These are phyloP conservation scores for Ceryle rudis DNA, from an alignment of 2,797 vertebrate species.

Conservation along the genomic window DNA sequence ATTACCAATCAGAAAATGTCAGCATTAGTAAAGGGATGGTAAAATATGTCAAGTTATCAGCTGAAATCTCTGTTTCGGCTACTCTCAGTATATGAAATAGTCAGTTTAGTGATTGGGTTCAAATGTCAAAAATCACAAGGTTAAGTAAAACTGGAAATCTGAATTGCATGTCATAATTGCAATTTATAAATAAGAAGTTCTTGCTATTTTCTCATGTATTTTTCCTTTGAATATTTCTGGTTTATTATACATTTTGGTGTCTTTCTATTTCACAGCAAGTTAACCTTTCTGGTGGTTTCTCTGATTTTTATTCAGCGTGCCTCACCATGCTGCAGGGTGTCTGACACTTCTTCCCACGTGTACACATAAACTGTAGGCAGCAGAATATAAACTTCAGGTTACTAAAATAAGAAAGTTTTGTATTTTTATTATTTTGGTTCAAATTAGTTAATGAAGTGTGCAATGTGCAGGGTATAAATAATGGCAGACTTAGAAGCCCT, in stretches of 20 bases:
- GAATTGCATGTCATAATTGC: not conserved
- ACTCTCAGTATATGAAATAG: not conserved
- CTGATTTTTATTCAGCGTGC: slow-evolving; percentile 3
- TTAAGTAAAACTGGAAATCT: not conserved
- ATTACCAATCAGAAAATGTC: not conserved
- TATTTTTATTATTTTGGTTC: slow-evolving; percentile 21
- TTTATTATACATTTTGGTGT: not conserved
- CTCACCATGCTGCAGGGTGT: not conserved
- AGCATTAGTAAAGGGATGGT: not conserved
- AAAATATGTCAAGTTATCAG: not conserved
- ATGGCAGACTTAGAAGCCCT: slow-evolving; percentile 31
- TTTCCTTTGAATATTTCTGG: not conserved
- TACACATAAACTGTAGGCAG: not conserved
- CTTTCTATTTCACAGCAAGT: not conserved
- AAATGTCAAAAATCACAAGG: not conserved
- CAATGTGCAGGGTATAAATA: slow-evolving; percentile 44
- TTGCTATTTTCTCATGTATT: not conserved
- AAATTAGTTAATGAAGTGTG: slow-evolving; percentile 42
- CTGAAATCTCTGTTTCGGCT: not conserved
- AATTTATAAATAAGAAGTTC: not conserved
- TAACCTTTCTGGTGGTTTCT: slow-evolving; percentile 7
- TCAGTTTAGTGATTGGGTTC: not conserved
- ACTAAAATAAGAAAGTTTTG: slow-evolving; percentile 30
- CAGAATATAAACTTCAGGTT: slow-evolving; percentile 7
- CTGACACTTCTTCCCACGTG: not conserved